Conservation (phyloP, 2,113 vertebrate species). For the Cervus canadensis region DNA sequence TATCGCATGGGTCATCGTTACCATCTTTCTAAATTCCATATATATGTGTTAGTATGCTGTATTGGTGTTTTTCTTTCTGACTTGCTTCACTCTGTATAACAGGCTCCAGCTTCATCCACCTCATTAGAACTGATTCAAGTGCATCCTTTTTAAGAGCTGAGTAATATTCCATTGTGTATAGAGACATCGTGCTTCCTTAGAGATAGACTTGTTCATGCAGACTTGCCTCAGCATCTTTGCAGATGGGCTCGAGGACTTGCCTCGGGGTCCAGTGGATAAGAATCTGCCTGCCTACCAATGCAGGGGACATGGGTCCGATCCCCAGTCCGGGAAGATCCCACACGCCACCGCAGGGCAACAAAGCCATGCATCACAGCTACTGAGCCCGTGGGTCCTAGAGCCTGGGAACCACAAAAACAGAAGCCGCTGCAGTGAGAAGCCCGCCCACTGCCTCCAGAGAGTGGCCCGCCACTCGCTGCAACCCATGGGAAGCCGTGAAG, state of each 20-base stretch:
- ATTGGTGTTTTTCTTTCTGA: background rate
- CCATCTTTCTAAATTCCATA: background rate
- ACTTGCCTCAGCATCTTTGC: background rate
- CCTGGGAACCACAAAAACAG: rapidly evolving
- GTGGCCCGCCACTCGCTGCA: rapidly evolving
- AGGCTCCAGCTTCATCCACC: background rate
- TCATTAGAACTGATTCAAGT: background rate
- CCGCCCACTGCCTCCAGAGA: rapidly evolving
- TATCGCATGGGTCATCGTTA: rapidly evolving
- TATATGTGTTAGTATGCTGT: background rate
- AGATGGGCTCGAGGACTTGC: rapidly evolving
- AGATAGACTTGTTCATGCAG: rapidly evolving
- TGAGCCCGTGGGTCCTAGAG: background rate
- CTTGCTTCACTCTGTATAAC: background rate
- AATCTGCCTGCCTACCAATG: rapidly evolving
- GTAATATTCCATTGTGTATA: background rate
- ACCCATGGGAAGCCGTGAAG: background rate
- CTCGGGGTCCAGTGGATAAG: background rate
- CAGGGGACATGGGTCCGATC: background rate
- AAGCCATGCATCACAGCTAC: background rate
- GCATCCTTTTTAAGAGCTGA: background rate
- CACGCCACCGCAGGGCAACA: rapidly evolving
- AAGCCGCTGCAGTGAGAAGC: rapidly evolving
- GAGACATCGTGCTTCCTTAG: background rate
- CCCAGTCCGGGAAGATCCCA: background rate